Evolutionary conservation across 2,888 invertebrate genomes (phyloP).

Genomic region (Cephus sareptanus): DNA sequence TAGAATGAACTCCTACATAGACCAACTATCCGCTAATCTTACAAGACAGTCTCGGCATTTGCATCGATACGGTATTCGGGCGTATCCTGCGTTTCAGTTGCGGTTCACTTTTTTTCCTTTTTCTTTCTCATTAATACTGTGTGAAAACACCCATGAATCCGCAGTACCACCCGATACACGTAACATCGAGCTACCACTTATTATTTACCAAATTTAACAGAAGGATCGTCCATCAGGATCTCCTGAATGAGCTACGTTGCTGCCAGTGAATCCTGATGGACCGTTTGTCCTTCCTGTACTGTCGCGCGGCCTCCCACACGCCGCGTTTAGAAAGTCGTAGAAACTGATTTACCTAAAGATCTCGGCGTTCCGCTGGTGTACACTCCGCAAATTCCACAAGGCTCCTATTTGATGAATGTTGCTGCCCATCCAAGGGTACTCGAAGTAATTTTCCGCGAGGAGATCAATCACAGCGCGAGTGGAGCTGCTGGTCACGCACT

Average conservation of each 20-base stretch:
- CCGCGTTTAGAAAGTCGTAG: not conserved
- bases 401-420: slow-evolving; percentile 36
- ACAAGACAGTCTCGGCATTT: not conserved
- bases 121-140: slow-evolving; percentile 23
- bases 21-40: not conserved
- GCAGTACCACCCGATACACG: not conserved
- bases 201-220: not conserved
- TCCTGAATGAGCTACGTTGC: not conserved
- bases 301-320: not conserved
- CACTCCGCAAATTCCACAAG: slow-evolving; percentile 66
- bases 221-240: not conserved
- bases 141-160: slow-evolving; percentile 8
- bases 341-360: not conserved
- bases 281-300: not conserved
- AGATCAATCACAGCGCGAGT: not conserved
- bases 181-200: not conserved
- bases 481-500: not conserved
- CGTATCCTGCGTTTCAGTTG: not conserved
- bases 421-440: not conserved
- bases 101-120: not conserved
- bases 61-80: not conserved
- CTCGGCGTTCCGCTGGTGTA: not conserved
- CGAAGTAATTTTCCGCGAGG: not conserved
- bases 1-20: slow-evolving; percentile 45
- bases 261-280: not conserved